Evolutionary conservation across 2,888 invertebrate genomes (phyloP), one percentile per base, ranked within the genome.

Genomic region (Scaptomyza polygonia): DNA sequence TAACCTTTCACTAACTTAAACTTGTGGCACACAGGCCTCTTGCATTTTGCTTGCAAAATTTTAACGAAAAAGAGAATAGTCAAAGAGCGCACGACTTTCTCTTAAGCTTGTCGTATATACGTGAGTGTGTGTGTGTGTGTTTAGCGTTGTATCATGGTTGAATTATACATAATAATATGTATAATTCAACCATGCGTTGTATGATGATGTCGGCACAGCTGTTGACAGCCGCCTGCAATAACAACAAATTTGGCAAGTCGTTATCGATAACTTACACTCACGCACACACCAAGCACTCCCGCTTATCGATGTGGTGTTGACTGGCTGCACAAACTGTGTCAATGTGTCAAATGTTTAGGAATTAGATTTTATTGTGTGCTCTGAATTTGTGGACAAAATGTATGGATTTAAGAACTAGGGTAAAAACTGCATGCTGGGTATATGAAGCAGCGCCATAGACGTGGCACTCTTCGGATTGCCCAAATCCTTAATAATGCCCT

Each of bases 341-440:
- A 82, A 68, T 85, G 78, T 87, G 81, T 77, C 85, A 74, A 59
- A 49, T 53, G 55, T 67, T 75, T 43, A 75, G 47, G 52, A 58
- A 39, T 58, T 64, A 43, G 18, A 70, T 65, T 77, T 79, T 71
- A 75, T 71, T 79, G 59, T 18, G 48, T 49, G 49, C 43, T 53
- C 21, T 64, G 47, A 52, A 74, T 53, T 36, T 39, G 52, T 56
- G 44, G 47, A 67, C 64, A 79, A 48, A 54, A 51, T 56, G 43
- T 54, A 18, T 11, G 18, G 54, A 75, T 48, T 63, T 72, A 65
- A 58, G 68, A 90, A 89, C 72, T 86, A 84, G 56, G 88, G 87
- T 67, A 88, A 71, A 81, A 91, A 91, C 67, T 86, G 82, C 85
- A 91, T 86, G 49, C 91, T 88, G n/a, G 91, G 91, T 74, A 91